Conservation (phyloP, 2,797 vertebrate species). For the Coregonus ussuriensis region DNA sequence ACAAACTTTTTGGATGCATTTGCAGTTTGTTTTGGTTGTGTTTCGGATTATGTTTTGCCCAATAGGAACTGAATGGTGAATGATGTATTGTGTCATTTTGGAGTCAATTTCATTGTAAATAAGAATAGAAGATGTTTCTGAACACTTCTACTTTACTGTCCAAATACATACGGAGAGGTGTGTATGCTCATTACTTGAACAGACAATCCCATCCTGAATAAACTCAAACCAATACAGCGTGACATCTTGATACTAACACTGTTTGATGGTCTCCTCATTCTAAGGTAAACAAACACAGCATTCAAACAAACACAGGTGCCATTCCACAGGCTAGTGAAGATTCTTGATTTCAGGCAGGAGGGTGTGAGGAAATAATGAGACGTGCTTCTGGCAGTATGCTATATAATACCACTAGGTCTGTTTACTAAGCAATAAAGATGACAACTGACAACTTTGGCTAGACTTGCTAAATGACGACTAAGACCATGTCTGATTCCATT, state of each 20-base stretch:
- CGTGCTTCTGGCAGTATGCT: background rate
- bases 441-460: background rate
- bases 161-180: too few species aligned
- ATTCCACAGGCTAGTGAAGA: background rate
- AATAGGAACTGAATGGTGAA: too few species aligned
- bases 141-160: too few species aligned
- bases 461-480: background rate
- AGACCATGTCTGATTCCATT: conserved; percentile 23
- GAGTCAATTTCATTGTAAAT: too few species aligned
- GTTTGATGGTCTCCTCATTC: too few species aligned
- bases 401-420: background rate
- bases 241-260: too few species aligned
- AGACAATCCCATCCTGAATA: background rate
- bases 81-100: too few species aligned
- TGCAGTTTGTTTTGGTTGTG: too few species aligned
- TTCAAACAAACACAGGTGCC: background rate
- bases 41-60: too few species aligned
- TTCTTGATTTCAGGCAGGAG: background rate
- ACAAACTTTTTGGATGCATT: too few species aligned
- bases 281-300: background rate
- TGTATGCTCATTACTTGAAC: background rate
- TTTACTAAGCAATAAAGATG: background rate
- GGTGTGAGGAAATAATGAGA: background rate
- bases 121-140: too few species aligned
- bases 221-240: background rate